Conservation (phyloP, 1,140 invertebrate genomes). For the Amyelois transitella region DNA sequence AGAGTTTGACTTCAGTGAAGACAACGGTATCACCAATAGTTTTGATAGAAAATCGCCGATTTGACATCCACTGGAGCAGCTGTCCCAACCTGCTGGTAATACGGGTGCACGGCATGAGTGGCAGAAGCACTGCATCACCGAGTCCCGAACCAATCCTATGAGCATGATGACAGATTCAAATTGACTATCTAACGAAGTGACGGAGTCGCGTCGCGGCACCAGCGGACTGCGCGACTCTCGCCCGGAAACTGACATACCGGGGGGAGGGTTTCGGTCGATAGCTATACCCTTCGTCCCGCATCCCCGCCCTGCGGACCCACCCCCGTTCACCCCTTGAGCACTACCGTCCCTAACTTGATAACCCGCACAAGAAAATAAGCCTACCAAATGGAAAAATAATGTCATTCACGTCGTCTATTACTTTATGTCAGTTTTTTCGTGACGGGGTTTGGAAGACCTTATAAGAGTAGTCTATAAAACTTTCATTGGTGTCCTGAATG, state of each 20-base stretch:
- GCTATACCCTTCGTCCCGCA: constrained; percentile 42
- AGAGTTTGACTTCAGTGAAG: constrained; percentile 36
- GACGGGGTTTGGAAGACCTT: not conserved
- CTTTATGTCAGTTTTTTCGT: constrained; percentile 18
- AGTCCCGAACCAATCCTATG: constrained; percentile 89
- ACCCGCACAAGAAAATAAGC: constrained; percentile 69
- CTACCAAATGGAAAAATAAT: constrained; percentile 69
- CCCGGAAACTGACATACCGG: constrained; percentile 64
- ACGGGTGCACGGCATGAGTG: constrained; percentile 89
- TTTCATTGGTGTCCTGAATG: not conserved
- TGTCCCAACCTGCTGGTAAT: constrained; percentile 78
- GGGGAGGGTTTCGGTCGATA: constrained; percentile 64
- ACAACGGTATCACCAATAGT: constrained; percentile 30
- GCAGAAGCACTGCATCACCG: constrained; percentile 92
- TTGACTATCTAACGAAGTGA: constrained; percentile 64
- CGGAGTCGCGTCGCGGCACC: constrained; percentile 63
- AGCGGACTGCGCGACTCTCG: constrained; percentile 67
- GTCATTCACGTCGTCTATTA: constrained; percentile 46
- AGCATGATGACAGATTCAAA: constrained; percentile 79
- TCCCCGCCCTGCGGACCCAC: constrained; percentile 53
- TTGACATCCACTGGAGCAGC: not conserved
- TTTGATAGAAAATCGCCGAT: constrained; percentile 4
- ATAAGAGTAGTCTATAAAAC: not conserved
- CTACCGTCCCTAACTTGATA: constrained; percentile 67
- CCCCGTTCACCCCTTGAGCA: constrained; percentile 45